Conservation (phyloP, 2,113 vertebrate genomes). For the Oncorhynchus kisutch region DNA sequence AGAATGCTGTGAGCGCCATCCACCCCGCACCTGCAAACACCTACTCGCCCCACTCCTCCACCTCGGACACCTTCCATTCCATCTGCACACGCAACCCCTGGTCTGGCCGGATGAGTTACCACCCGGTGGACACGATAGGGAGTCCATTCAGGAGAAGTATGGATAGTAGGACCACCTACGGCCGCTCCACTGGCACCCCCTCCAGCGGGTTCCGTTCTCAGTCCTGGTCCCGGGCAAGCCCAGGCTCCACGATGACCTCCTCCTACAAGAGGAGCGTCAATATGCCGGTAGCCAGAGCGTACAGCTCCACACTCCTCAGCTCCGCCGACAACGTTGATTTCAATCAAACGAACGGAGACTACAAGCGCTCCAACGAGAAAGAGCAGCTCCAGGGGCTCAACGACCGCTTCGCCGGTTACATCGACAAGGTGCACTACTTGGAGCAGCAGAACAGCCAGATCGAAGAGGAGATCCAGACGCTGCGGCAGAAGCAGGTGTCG, state of each 20-base stretch:
- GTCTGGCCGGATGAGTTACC: slow-evolving; percentile 88
- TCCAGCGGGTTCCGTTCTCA: slow-evolving; percentile 94
- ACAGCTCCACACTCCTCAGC: slow-evolving; percentile 80
- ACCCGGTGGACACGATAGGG: slow-evolving; percentile 86
- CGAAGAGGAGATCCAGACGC: slow-evolving; percentile 91
- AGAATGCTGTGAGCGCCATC: slow-evolving; percentile 76
- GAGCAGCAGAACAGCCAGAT: slow-evolving; percentile 98
- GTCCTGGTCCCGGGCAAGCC: slow-evolving; percentile 88
- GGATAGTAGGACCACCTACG: slow-evolving; percentile 84
- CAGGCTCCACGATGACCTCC: slow-evolving; percentile 60
- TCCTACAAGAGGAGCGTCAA: slow-evolving; percentile 63
- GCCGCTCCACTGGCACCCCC: slow-evolving; percentile 80
- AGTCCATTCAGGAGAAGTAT: slow-evolving; percentile 87
- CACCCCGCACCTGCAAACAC: slow-evolving; percentile 54
- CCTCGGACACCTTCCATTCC: slow-evolving; percentile 37
- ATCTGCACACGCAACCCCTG: slow-evolving; percentile 49
- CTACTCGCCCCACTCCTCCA: slow-evolving; percentile 18
- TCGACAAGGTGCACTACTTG: slow-evolving; percentile 96
- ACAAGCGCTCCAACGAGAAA: slow-evolving; percentile 92
- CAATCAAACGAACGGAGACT: slow-evolving; percentile 86
- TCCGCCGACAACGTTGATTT: slow-evolving; percentile 86
- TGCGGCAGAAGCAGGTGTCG: slow-evolving; percentile 91
- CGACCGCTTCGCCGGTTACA: slow-evolving; percentile 96
- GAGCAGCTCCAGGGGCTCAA: slow-evolving; percentile 97
- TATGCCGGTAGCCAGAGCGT: slow-evolving; percentile 73